Evolutionary conservation across 2,888 invertebrate genomes (phyloP).

Genomic region (Erynnis tages): DNA sequence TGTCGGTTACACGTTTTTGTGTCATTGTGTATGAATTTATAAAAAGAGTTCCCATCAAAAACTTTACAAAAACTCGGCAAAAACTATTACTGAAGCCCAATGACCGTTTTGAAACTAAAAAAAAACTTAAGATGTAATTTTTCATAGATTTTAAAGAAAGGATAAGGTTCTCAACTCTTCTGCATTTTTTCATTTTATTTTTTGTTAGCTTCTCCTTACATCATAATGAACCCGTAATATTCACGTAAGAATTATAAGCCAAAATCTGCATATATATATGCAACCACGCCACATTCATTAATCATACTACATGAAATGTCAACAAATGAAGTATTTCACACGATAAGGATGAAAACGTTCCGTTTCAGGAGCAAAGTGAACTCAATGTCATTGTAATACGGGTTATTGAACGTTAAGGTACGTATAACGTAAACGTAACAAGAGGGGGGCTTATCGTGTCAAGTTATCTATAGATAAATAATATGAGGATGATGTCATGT

Average conservation of each 20-base stretch:
- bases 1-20: too few relatives aligned
- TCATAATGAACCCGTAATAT: too few relatives aligned
- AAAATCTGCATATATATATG: background rate
- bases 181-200: too few relatives aligned
- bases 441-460: constrained; percentile 1
- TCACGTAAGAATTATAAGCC: background rate
- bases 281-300: background rate
- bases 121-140: too few relatives aligned
- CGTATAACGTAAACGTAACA: background rate
- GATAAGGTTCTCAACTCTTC: too few relatives aligned
- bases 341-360: background rate
- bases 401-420: background rate
- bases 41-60: too few relatives aligned
- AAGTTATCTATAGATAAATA: constrained; percentile 35
- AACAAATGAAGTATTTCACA: background rate
- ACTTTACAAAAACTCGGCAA: too few relatives aligned
- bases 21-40: too few relatives aligned
- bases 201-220: too few relatives aligned
- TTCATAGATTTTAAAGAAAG: too few relatives aligned
- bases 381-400: background rate
- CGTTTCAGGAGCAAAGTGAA: background rate
- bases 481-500: constrained; percentile 34
- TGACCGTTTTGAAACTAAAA: too few relatives aligned
- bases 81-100: too few relatives aligned
- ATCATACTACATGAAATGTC: constrained; percentile 6